A percentile compares a stretch with the other conserved stretches of the same genome.
These are phyloP conservation scores for Zophobas atratus DNA, from an alignment of 1,140 invertebrate species.

Conservation along the genomic window DNA sequence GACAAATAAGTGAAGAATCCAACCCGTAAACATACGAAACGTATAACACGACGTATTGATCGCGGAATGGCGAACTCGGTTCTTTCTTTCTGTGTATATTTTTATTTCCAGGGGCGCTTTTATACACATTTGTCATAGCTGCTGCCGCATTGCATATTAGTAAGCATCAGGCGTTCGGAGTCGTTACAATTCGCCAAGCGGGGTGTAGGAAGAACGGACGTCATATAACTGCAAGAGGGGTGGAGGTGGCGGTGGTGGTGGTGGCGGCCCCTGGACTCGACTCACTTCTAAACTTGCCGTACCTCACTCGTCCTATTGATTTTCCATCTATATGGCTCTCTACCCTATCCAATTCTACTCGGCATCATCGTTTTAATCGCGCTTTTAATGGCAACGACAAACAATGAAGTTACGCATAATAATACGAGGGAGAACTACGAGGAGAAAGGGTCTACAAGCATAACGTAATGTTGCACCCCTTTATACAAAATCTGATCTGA, in stretches of 20 bases:
- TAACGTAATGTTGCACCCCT: too few relatives aligned
- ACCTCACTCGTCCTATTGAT: conserved; percentile 47
- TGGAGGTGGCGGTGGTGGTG: conserved; percentile 6
- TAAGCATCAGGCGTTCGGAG: conserved; percentile 45
- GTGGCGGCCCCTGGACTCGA: conserved; percentile 31
- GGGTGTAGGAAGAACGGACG: conserved; percentile 24
- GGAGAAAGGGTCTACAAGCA: neutral
- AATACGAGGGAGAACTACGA: neutral
- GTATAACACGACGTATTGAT: conserved; percentile 37
- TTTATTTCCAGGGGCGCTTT: conserved; percentile 44
- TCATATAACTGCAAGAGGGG: conserved; percentile 36
- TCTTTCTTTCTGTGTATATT: conserved; percentile 24
- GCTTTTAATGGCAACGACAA: conserved; percentile 48
- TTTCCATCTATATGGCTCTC: conserved; percentile 49
- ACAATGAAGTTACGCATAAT: conserved; percentile 32
- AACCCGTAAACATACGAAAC: conserved; percentile 37
- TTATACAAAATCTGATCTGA: too few relatives aligned
- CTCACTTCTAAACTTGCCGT: conserved; percentile 43
- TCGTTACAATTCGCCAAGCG: conserved; percentile 28
- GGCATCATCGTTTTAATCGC: conserved; percentile 48
- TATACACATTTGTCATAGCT: conserved; percentile 46
- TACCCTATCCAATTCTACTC: conserved; percentile 41
- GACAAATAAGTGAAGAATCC: conserved; percentile 42
- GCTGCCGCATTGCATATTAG: conserved; percentile 48
- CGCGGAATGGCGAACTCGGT: conserved; percentile 25